Evolutionary conservation across 2,113 vertebrate genomes (phyloP).

Genomic region (Diadophis punctatus): DNA sequence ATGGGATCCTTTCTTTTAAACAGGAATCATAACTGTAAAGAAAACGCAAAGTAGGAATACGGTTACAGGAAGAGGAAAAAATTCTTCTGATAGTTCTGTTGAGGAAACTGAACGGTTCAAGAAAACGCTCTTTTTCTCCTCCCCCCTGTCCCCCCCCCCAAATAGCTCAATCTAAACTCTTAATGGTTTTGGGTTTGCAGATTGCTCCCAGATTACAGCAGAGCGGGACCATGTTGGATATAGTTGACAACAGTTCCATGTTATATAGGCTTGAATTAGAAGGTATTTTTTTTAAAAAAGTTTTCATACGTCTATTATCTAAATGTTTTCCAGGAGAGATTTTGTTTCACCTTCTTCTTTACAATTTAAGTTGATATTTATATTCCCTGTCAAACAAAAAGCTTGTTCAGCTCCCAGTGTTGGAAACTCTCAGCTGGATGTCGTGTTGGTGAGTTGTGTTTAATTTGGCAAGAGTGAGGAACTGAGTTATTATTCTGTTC

Average conservation of each 20-base stretch:
- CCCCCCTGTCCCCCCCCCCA: background rate
- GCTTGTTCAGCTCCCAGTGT: background rate
- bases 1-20: background rate
- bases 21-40: background rate
- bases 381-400: background rate
- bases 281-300: conserved; percentile 75
- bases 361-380: background rate
- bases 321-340: background rate
- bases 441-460: background rate
- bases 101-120: background rate
- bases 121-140: background rate
- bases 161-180: background rate
- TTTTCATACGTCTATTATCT: background rate
- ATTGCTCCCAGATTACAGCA: conserved; percentile 66
- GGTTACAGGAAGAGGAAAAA: background rate
- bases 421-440: background rate
- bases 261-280: conserved; percentile 90
- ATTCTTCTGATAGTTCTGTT: background rate
- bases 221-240: conserved; percentile 80
- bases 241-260: conserved; percentile 82
- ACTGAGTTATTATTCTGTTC: background rate
- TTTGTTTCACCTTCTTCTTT: background rate
- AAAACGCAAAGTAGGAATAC: background rate
- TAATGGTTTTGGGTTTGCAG: conserved; percentile 60
- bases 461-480: background rate